Evolutionary conservation across 2,888 invertebrate species (phyloP).

Genomic region (Hydroisotoma schaefferi): DNA sequence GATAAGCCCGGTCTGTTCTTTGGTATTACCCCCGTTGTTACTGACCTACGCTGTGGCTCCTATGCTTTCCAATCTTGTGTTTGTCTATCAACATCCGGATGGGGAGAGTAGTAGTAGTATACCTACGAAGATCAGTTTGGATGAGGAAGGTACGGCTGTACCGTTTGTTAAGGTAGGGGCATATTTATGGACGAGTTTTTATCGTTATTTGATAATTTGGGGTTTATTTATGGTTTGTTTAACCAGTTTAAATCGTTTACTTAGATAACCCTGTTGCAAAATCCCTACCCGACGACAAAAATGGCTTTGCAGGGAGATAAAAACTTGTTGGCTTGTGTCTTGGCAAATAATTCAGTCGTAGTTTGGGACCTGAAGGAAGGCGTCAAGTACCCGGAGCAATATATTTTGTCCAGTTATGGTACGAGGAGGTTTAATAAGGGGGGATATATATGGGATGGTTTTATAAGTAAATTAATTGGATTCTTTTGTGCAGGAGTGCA

Average conservation of each 20-base stretch:
- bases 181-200: too few species aligned
- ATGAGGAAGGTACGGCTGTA: too few species aligned
- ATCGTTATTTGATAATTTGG: too few species aligned
- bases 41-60: neutral
- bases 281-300: neutral
- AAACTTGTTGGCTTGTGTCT: neutral
- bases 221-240: too few species aligned
- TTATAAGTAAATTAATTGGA: neutral
- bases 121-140: too few species aligned
- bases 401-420: too few species aligned
- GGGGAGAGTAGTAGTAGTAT: too few species aligned
- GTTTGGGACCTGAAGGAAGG: neutral
- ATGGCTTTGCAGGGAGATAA: neutral
- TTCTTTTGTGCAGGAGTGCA: conserved; percentile 10
- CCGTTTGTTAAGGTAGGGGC: too few species aligned
- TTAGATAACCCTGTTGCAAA: neutral
- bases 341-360: neutral
- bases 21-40: neutral
- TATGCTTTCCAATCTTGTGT: neutral
- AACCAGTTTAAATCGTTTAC: too few species aligned
- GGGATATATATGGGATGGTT: too few species aligned
- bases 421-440: too few species aligned
- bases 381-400: too few species aligned
- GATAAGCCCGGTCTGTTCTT: neutral
- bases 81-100: neutral